Conservation (phyloP, 1,140 invertebrate genomes). For the Temnothorax nylanderi region DNA sequence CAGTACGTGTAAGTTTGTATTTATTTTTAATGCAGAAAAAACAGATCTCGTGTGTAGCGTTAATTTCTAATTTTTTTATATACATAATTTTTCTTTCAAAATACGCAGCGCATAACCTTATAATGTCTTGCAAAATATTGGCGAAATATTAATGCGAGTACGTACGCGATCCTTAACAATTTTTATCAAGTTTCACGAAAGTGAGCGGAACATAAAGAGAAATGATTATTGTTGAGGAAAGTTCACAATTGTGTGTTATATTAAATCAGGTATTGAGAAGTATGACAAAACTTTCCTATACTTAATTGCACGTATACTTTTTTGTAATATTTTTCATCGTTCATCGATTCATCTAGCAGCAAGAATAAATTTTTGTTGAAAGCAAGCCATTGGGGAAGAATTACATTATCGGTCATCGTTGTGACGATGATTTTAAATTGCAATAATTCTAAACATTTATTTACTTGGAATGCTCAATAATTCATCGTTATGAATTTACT, state of each 20-base stretch:
- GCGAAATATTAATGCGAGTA: background rate
- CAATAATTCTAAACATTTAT: background rate
- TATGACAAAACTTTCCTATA: background rate
- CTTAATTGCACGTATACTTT: background rate
- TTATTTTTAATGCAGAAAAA: background rate
- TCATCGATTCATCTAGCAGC: background rate
- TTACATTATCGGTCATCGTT: too few species aligned
- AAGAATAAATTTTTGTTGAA: constrained; percentile 9
- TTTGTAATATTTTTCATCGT: background rate
- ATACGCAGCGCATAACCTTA: background rate
- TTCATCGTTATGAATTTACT: background rate
- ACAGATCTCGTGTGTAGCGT: background rate
- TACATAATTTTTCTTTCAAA: background rate
- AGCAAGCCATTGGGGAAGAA: background rate
- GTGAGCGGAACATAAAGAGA: background rate
- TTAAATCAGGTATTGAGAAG: background rate
- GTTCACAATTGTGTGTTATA: background rate
- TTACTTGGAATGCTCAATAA: background rate
- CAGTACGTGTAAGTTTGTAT: background rate
- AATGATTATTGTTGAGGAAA: constrained; percentile 2
- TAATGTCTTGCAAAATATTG: background rate
- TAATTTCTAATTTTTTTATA: background rate
- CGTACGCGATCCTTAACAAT: background rate
- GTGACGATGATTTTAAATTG: background rate
- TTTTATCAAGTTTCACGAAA: constrained; percentile 8